Percentiles rank a stretch among this genome's conserved stretches.
phyloP scores from a whole-genome alignment of 2,113 vertebrate genomes.

The Elaphurus davidianus region DNA sequence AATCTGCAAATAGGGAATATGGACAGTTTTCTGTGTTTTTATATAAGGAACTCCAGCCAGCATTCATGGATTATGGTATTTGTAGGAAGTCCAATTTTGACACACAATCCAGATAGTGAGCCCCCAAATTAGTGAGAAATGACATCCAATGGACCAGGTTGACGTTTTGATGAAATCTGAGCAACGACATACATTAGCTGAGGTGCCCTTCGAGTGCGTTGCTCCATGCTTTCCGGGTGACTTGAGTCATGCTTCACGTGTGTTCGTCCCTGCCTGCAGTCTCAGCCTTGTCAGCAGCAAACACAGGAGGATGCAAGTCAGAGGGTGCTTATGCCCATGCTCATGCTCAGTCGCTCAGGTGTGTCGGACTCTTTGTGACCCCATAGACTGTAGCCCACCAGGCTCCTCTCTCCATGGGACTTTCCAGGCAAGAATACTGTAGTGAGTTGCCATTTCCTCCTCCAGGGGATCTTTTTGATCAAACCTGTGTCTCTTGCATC shows the following conservation, averaged over 20 bases:
- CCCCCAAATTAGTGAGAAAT: slow-evolving; percentile 28
- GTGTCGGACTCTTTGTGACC: background rate
- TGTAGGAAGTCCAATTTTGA: background rate
- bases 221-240: background rate
- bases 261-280: background rate
- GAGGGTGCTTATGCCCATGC: background rate
- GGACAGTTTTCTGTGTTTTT: background rate
- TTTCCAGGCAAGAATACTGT: background rate
- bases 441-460: background rate
- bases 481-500: background rate
- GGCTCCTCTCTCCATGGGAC: background rate
- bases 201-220: slow-evolving; percentile 1
- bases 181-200: background rate
- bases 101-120: background rate
- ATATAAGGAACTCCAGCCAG: background rate
- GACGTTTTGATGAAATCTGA: slow-evolving; percentile 19
- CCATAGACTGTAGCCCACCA: background rate
- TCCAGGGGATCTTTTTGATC: background rate
- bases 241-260: background rate
- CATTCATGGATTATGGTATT: background rate
- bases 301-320: slow-evolving; percentile 27
- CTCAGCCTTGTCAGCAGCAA: slow-evolving; percentile 61
- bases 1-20: background rate
- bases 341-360: background rate
- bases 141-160: slow-evolving; percentile 12